These are phyloP conservation scores for Pachymerium ferrugineum DNA, from an alignment of 2,888 invertebrate genomes.

Conservation along the genomic window DNA sequence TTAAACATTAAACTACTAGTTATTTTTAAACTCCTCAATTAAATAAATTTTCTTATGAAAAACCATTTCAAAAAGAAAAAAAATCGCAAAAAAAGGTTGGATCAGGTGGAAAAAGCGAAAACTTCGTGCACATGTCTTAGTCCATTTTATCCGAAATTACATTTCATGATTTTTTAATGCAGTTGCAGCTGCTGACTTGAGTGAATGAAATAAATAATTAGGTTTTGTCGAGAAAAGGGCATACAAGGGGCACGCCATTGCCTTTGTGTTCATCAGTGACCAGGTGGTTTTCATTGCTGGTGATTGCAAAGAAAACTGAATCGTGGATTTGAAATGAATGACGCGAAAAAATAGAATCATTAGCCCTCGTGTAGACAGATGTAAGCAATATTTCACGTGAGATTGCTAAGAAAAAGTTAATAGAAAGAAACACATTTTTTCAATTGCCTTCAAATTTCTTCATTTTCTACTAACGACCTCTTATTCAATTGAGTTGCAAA, in stretches of 20 bases:
- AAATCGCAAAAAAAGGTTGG: not conserved
- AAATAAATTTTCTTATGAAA: not conserved
- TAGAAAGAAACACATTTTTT: not conserved
- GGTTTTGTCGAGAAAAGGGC: not conserved
- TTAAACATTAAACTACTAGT: too few species aligned
- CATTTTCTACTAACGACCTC: conserved; percentile 15
- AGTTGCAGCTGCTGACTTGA: conserved; percentile 5
- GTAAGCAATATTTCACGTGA: conserved; percentile 17
- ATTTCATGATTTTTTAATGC: not conserved
- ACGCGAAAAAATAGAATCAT: conserved; percentile 10
- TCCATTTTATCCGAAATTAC: not conserved
- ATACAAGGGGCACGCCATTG: not conserved
- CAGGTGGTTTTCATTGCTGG: conserved; percentile 8
- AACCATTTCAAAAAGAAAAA: not conserved
- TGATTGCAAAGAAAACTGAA: not conserved
- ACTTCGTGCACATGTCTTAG: not conserved
- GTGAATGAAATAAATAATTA: conserved; percentile 5
- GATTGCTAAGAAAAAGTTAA: conserved; percentile 8
- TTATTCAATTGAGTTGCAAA: not conserved
- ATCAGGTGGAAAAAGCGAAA: not conserved
- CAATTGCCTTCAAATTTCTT: conserved; percentile 14
- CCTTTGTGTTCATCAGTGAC: conserved; percentile 1
- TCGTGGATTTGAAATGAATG: conserved; percentile 6
- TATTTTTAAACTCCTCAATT: too few species aligned
- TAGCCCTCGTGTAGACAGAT: conserved; percentile 6